A percentile compares a stretch with the other conserved stretches of the same genome.
Conservation (phyloP, 2,113 vertebrate genomes). For the Heloderma charlesbogerti region DNA sequence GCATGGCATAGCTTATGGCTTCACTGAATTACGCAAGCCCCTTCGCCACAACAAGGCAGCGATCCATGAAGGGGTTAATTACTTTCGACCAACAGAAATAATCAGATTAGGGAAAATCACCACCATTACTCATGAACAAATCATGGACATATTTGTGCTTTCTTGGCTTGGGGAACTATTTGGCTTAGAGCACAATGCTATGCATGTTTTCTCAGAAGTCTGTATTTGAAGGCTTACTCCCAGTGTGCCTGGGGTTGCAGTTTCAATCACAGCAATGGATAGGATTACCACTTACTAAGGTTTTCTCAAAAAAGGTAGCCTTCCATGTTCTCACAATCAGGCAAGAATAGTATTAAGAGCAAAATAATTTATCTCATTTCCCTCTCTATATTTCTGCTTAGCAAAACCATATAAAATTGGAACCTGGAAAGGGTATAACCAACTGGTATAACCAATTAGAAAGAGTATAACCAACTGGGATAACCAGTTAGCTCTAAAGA, state of each 20-base stretch:
- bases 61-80: background rate
- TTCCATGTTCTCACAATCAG: background rate
- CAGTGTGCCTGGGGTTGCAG: background rate
- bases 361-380: background rate
- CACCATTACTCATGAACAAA: constrained; percentile 55
- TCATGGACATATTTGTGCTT: constrained; percentile 53
- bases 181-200: background rate
- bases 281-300: background rate
- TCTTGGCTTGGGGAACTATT: constrained; percentile 26
- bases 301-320: background rate
- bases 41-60: too few species aligned
- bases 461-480: too few species aligned
- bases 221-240: background rate
- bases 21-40: too few species aligned
- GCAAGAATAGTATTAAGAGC: background rate
- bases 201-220: background rate
- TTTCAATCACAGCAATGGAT: background rate
- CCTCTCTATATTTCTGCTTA: background rate
- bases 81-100: constrained; percentile 50
- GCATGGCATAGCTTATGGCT: too few species aligned
- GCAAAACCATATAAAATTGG: too few species aligned
- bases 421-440: too few species aligned
- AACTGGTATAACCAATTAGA: too few species aligned
- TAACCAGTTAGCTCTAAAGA: too few species aligned
- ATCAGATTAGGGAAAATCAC: constrained; percentile 60